phyloP scores from a whole-genome alignment of 2,888 invertebrate genomes.

The Leuctra nigra region DNA sequence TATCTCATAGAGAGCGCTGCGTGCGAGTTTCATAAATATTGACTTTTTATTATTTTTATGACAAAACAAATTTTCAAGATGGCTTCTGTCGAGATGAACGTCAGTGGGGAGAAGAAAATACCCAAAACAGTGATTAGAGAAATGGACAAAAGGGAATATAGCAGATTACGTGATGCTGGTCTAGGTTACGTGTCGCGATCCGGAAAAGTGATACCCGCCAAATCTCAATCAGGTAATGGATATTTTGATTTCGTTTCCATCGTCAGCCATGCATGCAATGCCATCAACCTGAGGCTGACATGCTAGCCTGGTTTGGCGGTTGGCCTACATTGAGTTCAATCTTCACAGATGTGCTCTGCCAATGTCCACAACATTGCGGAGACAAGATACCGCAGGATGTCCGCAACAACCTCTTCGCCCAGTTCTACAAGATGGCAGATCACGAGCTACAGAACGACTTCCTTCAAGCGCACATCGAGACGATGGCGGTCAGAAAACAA shows the following conservation, averaged over 20 bases:
- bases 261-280: slow-evolving; percentile 3
- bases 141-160: no score
- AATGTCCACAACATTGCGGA: slow-evolving; percentile 49
- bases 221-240: slow-evolving; percentile 40
- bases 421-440: slow-evolving; percentile 46
- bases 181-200: slow-evolving; percentile 45
- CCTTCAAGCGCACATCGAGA: slow-evolving; percentile 45
- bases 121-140: background rate
- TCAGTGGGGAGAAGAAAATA: background rate
- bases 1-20: no score
- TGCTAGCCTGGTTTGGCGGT: background rate
- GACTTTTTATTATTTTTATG: background rate
- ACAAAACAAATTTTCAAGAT: background rate
- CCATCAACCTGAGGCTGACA: slow-evolving; percentile 4
- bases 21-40: no score
- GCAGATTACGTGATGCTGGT: slow-evolving; percentile 42
- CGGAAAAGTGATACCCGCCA: slow-evolving; percentile 45
- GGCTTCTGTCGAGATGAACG: background rate
- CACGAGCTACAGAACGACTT: slow-evolving; percentile 45
- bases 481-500: slow-evolving; percentile 39
- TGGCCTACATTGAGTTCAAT: slow-evolving; percentile 24
- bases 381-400: slow-evolving; percentile 43
- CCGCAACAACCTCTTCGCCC: slow-evolving; percentile 42
- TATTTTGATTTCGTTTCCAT: no score
- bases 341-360: slow-evolving; percentile 44